Evolutionary conservation across 2,888 invertebrate species (phyloP).

Genomic region (Agrochola lychnidis): DNA sequence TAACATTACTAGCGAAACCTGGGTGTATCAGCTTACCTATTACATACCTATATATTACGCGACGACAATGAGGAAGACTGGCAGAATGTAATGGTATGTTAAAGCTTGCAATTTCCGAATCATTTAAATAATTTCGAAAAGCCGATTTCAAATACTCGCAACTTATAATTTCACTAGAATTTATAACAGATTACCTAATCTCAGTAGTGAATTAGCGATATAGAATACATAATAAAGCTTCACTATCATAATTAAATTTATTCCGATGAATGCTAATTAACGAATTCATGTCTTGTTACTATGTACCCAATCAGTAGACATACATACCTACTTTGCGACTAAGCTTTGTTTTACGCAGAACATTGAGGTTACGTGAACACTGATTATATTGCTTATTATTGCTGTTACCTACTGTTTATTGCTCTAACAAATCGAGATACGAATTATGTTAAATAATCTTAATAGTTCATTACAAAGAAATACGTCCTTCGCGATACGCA

Average conservation of each 20-base stretch:
- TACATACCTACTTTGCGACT: background rate
- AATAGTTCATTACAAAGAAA: too few species aligned
- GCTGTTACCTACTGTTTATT: background rate
- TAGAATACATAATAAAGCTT: background rate
- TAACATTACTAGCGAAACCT: background rate
- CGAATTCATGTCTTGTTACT: background rate
- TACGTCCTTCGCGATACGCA: background rate
- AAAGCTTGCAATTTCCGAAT: background rate
- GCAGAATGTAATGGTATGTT: background rate
- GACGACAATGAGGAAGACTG: too few species aligned
- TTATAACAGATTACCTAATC: conserved; percentile 18
- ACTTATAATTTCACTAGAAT: conserved; percentile 2
- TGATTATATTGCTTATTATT: background rate
- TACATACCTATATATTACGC: too few species aligned
- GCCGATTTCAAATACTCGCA: background rate
- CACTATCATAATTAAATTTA: conserved; percentile 2
- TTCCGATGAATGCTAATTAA: conserved; percentile 13
- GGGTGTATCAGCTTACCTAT: background rate
- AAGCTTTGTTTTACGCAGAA: background rate
- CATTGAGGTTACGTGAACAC: background rate
- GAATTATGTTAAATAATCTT: background rate
- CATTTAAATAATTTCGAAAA: background rate
- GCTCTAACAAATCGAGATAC: background rate
- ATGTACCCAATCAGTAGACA: background rate
- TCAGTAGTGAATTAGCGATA: background rate